Evolutionary conservation across 1,140 invertebrate genomes (phyloP), one percentile per base, ranked within the genome.

Genomic region (Dreissena polymorpha): DNA sequence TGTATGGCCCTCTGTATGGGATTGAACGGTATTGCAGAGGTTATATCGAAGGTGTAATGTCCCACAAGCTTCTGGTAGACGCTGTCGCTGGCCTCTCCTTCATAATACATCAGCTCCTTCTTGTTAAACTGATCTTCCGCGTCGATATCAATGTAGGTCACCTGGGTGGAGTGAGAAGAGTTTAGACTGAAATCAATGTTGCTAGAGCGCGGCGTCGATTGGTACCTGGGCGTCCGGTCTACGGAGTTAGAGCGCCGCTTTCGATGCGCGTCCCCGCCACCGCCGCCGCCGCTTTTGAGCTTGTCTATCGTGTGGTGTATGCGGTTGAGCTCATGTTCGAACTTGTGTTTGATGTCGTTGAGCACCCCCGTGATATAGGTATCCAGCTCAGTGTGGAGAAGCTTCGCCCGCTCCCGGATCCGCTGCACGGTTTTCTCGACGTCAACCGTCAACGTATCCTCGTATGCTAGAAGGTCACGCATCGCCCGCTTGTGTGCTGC

Each of bases 151-250:
- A 13, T 64, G 55, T 72, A 72, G 16, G 57, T 25, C 5, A 21
- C 13, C 18, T 60, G 13, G n/a, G 79, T 65, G 27, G 53, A 50
- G 8, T 55, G 65, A 68, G 50, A 64, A 0, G 13, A 12, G 49
- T 76, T 60, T 0, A 60, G 27, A 23, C 65, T 53, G 23, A 76
- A 60, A 10, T 71, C 65, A 23, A 71, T 21, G 2, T 74, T 60
- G 51, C n/a, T 51, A 3, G 79, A 82, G 8, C 81, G 72, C 23
- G 81, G 81, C 29, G 70, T 87, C 50, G 70, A 85, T 70, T 50
- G 72, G 72, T 80, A 77, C 25, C 51, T 63, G 13, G 71, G 67
- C 10, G 53, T 64, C 55, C 18, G 60, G 6, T 75, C 79, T 27
- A 76, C 14, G 55, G 74, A 84, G 74, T 53, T 83, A 12, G 50